phyloP scores from a whole-genome alignment of 2,797 vertebrate genomes.

The Lagodon rhomboides region DNA sequence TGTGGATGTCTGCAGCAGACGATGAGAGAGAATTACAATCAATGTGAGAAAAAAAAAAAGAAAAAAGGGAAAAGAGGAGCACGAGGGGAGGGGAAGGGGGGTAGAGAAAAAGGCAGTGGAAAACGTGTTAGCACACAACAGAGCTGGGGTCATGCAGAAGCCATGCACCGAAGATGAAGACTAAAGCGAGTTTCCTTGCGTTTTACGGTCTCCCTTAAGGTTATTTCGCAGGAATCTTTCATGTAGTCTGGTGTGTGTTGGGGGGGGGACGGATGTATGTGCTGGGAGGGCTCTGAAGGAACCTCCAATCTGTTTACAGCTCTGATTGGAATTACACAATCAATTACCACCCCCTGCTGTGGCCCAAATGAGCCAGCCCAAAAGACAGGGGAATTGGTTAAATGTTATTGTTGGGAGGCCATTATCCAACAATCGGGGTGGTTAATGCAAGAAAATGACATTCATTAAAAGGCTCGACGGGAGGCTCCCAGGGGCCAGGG shows the following conservation, averaged over 20 bases:
- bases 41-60: slow-evolving; percentile 45
- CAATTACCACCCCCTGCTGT: slow-evolving; percentile 81
- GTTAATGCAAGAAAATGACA: slow-evolving; percentile 88
- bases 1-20: slow-evolving; percentile 50
- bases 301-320: slow-evolving; percentile 84
- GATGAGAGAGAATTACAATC: slow-evolving; percentile 69
- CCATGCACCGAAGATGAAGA: slow-evolving; percentile 30
- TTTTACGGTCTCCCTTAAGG: slow-evolving; percentile 28
- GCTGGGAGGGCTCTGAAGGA: slow-evolving; percentile 71
- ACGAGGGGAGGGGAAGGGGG: not conserved
- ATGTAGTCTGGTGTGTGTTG: slow-evolving; percentile 72
- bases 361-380: slow-evolving; percentile 87
- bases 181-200: slow-evolving; percentile 23
- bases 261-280: slow-evolving; percentile 12
- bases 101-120: slow-evolving; percentile 47
- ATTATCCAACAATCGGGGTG: slow-evolving; percentile 91
- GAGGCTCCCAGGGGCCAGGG: slow-evolving; percentile 86
- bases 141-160: slow-evolving; percentile 56
- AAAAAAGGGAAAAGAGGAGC: slow-evolving; percentile 12
- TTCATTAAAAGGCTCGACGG: slow-evolving; percentile 91
- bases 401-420: slow-evolving; percentile 90
- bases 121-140: slow-evolving; percentile 65
- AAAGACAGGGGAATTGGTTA: slow-evolving; percentile 90
- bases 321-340: slow-evolving; percentile 85
- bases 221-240: slow-evolving; percentile 70